Percentiles rank a stretch among this genome's conserved stretches.
Evolutionary conservation across 1,140 invertebrate species (phyloP).

Genomic region (Solen grandis): DNA sequence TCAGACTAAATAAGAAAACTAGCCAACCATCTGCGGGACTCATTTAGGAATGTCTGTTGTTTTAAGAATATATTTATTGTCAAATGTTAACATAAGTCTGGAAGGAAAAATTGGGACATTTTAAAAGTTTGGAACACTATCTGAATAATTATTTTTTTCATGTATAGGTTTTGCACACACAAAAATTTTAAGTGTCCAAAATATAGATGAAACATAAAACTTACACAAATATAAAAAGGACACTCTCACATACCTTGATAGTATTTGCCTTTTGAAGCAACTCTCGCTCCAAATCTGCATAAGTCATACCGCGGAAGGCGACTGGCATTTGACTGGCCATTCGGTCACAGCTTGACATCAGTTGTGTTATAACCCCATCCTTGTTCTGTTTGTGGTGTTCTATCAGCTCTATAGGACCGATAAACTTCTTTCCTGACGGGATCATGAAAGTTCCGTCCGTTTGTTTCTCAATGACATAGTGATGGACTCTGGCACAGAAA

Average conservation of each 20-base stretch:
- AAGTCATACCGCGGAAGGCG: conserved; percentile 81
- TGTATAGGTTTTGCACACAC: too few relatives aligned
- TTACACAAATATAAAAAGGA: too few relatives aligned
- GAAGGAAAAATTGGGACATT: too few relatives aligned
- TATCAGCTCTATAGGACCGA: conserved; percentile 79
- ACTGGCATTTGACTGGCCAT: conserved; percentile 76
- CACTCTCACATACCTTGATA: conserved; percentile 63
- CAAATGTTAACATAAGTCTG: too few relatives aligned
- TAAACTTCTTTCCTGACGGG: conserved; percentile 74
- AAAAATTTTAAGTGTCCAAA: too few relatives aligned
- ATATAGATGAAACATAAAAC: too few relatives aligned
- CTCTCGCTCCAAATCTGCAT: conserved; percentile 78
- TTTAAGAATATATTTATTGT: too few relatives aligned
- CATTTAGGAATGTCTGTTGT: too few relatives aligned
- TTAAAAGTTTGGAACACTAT: too few relatives aligned
- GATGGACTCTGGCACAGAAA: conserved; percentile 73
- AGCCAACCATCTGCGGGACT: too few relatives aligned
- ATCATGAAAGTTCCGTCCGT: conserved; percentile 78
- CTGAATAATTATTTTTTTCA: too few relatives aligned
- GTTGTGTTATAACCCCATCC: conserved; percentile 78
- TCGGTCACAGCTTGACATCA: conserved; percentile 77
- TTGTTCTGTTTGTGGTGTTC: conserved; percentile 71
- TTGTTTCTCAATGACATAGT: conserved; percentile 80
- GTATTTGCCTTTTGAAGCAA: conserved; percentile 76
- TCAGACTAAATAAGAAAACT: too few relatives aligned